These are phyloP conservation scores for Spilogale gracilis DNA, from an alignment of 2,113 vertebrate genomes.

Conservation along the genomic window DNA sequence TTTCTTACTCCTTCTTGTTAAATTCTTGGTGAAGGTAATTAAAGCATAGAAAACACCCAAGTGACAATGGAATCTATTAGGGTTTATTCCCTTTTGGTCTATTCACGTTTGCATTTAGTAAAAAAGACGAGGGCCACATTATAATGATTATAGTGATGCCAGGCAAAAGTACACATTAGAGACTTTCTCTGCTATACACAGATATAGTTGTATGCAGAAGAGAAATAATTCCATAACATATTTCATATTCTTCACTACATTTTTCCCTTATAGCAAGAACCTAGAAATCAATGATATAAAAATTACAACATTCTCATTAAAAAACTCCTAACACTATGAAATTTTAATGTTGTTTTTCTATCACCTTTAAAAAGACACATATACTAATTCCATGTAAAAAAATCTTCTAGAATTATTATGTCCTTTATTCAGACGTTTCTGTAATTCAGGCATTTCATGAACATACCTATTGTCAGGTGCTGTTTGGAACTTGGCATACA, in stretches of 20 bases:
- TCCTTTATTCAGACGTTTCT: slow-evolving; percentile 26
- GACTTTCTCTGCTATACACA: neutral
- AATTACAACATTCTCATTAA: neutral
- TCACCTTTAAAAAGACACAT: neutral
- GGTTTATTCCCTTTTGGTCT: neutral
- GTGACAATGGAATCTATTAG: neutral
- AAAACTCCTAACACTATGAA: neutral
- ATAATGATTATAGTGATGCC: neutral
- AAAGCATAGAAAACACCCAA: neutral
- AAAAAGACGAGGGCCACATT: neutral
- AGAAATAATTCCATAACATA: slow-evolving; percentile 1
- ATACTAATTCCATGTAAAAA: neutral
- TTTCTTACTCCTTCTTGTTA: slow-evolving; percentile 17
- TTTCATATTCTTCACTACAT: neutral
- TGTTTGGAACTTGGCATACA: neutral
- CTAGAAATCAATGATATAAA: neutral
- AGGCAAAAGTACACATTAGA: neutral
- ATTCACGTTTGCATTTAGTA: neutral
- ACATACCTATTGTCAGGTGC: neutral
- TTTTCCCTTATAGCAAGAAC: slow-evolving; percentile 15
- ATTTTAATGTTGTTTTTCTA: slow-evolving; percentile 35
- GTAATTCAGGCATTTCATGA: slow-evolving; percentile 39
- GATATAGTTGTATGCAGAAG: neutral
- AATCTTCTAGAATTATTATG: slow-evolving; percentile 7
- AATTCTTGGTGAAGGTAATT: slow-evolving; percentile 22